phyloP scores from a whole-genome alignment of 2,797 vertebrate genomes.

The Eulemur mongoz region DNA sequence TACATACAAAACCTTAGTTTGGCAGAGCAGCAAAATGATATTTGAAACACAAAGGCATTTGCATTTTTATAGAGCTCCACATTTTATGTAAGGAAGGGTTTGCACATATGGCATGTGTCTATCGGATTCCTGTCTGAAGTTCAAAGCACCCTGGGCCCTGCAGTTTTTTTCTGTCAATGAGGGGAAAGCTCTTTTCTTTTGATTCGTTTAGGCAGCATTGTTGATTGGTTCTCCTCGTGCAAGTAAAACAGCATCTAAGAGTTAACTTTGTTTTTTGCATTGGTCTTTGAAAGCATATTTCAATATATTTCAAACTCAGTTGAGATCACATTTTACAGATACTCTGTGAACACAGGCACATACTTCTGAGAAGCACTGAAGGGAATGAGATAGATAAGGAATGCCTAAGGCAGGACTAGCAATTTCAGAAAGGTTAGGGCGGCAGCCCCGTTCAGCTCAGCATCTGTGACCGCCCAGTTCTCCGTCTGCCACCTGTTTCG shows the following conservation, averaged over 20 bases:
- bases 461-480: background rate
- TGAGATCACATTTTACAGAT: background rate
- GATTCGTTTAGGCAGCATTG: too few relatives aligned
- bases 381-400: background rate
- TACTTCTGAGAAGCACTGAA: background rate
- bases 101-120: background rate
- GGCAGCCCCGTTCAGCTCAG: background rate
- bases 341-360: background rate
- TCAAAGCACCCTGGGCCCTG: background rate
- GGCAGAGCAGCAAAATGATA: background rate
- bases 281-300: background rate
- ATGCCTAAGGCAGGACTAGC: background rate
- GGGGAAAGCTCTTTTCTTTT: background rate
- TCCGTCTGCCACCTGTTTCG: background rate
- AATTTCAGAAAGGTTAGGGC: background rate
- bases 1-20: background rate
- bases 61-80: background rate
- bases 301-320: background rate
- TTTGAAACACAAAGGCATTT: background rate
- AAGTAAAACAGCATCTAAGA: background rate
- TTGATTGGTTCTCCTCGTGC: background rate
- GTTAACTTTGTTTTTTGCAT: background rate
- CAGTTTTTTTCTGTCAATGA: background rate
- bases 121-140: background rate
- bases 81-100: background rate